phyloP scores from a whole-genome alignment of 2,888 invertebrate species.

The Sepioteuthis lessoniana region DNA sequence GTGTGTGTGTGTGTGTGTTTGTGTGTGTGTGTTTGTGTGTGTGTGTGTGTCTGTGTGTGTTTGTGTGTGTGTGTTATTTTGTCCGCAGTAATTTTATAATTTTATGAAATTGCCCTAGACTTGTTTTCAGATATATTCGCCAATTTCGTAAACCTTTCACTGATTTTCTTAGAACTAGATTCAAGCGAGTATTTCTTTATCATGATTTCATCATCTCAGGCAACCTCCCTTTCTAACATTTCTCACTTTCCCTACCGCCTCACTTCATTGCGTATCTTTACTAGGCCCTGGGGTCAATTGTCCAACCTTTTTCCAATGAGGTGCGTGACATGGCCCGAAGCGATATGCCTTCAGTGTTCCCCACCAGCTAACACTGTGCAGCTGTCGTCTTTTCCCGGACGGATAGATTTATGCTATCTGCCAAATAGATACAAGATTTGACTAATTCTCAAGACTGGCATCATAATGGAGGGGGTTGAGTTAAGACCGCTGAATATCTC shows the following conservation, averaged over 20 bases:
- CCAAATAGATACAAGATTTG: background rate
- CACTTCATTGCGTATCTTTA: background rate
- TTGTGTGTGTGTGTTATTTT: background rate
- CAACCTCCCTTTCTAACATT: background rate
- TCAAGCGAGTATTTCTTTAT: background rate
- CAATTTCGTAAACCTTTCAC: background rate
- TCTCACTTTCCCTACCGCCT: background rate
- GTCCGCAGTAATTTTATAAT: background rate
- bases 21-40: background rate
- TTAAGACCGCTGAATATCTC: background rate
- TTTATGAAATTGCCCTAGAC: background rate
- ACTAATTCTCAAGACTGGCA: background rate
- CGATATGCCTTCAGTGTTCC: background rate
- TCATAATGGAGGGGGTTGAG: background rate
- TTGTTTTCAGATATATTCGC: background rate
- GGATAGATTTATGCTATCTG: background rate
- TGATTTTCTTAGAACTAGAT: background rate
- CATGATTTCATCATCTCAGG: background rate
- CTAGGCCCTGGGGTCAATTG: background rate
- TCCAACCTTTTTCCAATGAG: background rate
- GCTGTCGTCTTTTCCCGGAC: constrained; percentile 33
- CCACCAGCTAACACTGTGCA: constrained; percentile 4
- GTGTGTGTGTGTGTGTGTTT: too few species aligned
- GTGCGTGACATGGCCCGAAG: background rate
- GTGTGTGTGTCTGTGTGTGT: background rate